Evolutionary conservation across 2,888 invertebrate genomes (phyloP).

Genomic region (Hirtodrosophila duncani): DNA sequence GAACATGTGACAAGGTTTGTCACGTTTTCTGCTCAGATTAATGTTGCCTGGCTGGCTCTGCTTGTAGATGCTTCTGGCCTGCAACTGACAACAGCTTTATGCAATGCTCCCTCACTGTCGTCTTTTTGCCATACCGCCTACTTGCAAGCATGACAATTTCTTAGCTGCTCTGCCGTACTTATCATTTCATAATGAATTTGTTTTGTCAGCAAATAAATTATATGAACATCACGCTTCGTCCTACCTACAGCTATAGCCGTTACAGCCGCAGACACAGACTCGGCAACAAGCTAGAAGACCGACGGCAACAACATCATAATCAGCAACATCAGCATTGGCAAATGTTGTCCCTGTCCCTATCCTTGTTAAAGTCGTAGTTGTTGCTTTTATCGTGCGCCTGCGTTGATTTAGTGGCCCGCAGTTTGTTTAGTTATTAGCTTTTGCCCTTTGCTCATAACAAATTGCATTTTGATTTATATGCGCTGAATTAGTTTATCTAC

Average conservation of each 20-base stretch:
- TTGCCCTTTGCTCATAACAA: constrained; percentile 70
- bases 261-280: constrained; percentile 23
- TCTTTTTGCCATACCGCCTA: too few species aligned
- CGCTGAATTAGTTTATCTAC: constrained; percentile 57
- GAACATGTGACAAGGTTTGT: too few species aligned
- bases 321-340: constrained; percentile 42
- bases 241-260: constrained; percentile 41
- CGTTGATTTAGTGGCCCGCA: constrained; percentile 68
- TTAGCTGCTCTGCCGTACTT: constrained; percentile 53
- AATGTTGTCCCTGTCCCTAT: constrained; percentile 35
- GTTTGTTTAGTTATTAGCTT: constrained; percentile 71
- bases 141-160: constrained; percentile 62
- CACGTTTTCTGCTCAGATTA: too few species aligned
- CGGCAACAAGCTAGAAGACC: constrained; percentile 4
- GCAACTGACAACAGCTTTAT: too few species aligned
- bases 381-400: constrained; percentile 51
- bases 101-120: too few species aligned
- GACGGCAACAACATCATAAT: constrained; percentile 54
- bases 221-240: constrained; percentile 65
- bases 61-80: too few species aligned
- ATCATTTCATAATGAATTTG: constrained; percentile 73
- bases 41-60: too few species aligned
- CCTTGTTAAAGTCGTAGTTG: constrained; percentile 10
- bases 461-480: constrained; percentile 74
- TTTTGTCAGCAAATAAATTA: constrained; percentile 74